These are phyloP conservation scores for Xenopus borealis DNA, from an alignment of 2,113 vertebrate species.

Conservation along the genomic window DNA sequence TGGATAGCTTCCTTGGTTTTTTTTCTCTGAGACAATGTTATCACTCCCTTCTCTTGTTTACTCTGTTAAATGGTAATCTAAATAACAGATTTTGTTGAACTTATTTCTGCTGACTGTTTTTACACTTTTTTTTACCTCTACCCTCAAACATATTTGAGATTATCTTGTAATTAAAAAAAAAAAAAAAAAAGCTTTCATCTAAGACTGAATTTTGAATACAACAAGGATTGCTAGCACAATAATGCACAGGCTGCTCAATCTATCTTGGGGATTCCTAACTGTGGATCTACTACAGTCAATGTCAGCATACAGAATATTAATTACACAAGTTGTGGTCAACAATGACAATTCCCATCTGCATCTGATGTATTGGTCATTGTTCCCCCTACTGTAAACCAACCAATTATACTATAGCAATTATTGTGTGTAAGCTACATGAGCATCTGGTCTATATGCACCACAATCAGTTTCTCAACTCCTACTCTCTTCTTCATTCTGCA, in stretches of 20 bases:
- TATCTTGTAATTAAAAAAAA: constrained; percentile 53
- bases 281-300: too few relatives aligned
- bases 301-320: background rate
- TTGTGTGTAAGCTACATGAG: too few relatives aligned
- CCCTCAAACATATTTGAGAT: constrained; percentile 63
- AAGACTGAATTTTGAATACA: constrained; percentile 16
- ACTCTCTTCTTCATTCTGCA: background rate
- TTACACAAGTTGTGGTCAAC: background rate
- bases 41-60: constrained; percentile 53
- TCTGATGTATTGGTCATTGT: too few relatives aligned
- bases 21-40: constrained; percentile 33
- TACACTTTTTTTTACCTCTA: constrained; percentile 65
- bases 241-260: background rate
- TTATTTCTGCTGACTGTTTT: constrained; percentile 63
- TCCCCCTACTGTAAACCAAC: too few relatives aligned
- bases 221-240: constrained; percentile 8
- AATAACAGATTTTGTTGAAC: constrained; percentile 67
- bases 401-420: too few relatives aligned
- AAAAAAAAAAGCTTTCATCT: constrained; percentile 20
- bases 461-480: background rate
- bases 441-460: background rate
- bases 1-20: constrained; percentile 11
- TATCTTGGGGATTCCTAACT: background rate
- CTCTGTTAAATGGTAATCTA: constrained; percentile 63
- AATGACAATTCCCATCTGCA: too few relatives aligned